Evolutionary conservation across 1,140 invertebrate genomes (phyloP).

Genomic region (Macrosteles quadrilineatus): DNA sequence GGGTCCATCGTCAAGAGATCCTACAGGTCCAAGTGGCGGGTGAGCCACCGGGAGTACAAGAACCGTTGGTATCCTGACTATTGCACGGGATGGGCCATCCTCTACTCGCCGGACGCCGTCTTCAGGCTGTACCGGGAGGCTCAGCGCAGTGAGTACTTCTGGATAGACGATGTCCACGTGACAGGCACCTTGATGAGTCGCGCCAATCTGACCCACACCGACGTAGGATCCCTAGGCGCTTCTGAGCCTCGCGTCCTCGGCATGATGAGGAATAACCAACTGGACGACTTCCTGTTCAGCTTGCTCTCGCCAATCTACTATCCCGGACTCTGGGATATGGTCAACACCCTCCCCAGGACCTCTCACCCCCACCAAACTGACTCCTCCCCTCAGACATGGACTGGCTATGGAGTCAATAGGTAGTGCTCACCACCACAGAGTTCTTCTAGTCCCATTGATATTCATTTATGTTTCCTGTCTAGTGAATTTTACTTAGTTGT

Average conservation of each 20-base stretch:
- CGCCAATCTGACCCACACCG: slow-evolving; percentile 35
- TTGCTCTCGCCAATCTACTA: slow-evolving; percentile 6
- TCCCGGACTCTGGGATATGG: slow-evolving; percentile 10
- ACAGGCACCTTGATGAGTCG: slow-evolving; percentile 66
- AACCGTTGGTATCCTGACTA: slow-evolving; percentile 67
- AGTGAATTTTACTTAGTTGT: no score
- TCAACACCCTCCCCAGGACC: not conserved
- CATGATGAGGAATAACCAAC: slow-evolving; percentile 11
- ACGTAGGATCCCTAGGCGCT: not conserved
- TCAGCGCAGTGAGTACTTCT: slow-evolving; percentile 68
- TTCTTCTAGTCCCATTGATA: no score
- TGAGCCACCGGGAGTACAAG: slow-evolving; percentile 67
- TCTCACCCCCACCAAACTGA: no score
- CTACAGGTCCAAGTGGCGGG: slow-evolving; percentile 76
- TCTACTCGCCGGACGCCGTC: slow-evolving; percentile 71
- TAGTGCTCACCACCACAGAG: not conserved
- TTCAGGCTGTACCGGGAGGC: slow-evolving; percentile 64
- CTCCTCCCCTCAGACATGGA: not conserved
- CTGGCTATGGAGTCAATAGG: not conserved
- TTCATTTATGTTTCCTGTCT: no score
- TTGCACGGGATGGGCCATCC: slow-evolving; percentile 72
- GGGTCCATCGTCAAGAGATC: slow-evolving; percentile 49
- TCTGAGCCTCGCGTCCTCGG: not conserved
- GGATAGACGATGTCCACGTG: slow-evolving; percentile 84
- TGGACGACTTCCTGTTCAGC: slow-evolving; percentile 13